A percentile compares a stretch with the other conserved stretches of the same genome.
phyloP scores from a whole-genome alignment of 2,113 vertebrate genomes.

The Hyaena hyaena region DNA sequence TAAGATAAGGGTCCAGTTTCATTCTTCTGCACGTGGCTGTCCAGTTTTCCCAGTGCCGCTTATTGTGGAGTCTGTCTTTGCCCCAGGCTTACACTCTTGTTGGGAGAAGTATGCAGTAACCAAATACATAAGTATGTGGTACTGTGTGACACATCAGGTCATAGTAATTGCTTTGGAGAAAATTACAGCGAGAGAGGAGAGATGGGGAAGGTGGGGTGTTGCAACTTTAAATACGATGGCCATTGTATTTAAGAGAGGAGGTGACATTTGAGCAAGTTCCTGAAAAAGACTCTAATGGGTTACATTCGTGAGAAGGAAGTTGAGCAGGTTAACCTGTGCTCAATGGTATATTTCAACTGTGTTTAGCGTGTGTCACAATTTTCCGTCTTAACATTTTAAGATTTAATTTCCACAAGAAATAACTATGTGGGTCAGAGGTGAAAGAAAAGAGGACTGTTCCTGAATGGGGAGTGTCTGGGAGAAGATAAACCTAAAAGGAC shows the following conservation, averaged over 20 bases:
- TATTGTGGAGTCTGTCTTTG: neutral
- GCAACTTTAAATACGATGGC: neutral
- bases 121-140: neutral
- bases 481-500: neutral
- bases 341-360: neutral
- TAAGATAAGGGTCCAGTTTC: neutral
- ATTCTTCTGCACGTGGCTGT: neutral
- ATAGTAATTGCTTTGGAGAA: neutral
- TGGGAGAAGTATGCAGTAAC: neutral
- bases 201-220: neutral
- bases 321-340: neutral
- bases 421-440: neutral
- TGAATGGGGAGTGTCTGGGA: neutral
- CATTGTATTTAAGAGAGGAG: neutral
- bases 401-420: constrained; percentile 25
- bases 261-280: neutral
- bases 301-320: neutral
- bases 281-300: neutral
- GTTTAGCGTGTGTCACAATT: neutral
- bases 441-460: neutral
- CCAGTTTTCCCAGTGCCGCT: neutral
- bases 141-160: neutral
- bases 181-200: neutral
- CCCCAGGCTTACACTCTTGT: neutral
- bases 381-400: constrained; percentile 35